phyloP scores from a whole-genome alignment of 2,113 vertebrate species.

The Eulemur macaco region DNA sequence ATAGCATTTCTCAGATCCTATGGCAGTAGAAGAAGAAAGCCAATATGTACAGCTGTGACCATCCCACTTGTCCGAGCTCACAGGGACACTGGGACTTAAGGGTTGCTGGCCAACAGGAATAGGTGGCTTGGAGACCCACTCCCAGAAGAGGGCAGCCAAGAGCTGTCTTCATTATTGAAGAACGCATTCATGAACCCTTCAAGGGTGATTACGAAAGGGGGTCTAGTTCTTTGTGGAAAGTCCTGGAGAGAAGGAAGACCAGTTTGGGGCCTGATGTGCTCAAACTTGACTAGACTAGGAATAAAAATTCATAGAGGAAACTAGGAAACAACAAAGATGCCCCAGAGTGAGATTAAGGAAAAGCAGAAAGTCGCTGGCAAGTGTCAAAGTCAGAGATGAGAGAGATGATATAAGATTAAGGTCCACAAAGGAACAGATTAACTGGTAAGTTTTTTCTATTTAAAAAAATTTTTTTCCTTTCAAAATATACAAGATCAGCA shows the following conservation, averaged over 20 bases:
- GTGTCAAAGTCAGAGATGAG: background rate
- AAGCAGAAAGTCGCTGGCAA: background rate
- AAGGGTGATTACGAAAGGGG: background rate
- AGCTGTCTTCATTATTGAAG: slow-evolving; percentile 39
- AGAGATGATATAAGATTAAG: no score
- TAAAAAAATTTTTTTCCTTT: no score
- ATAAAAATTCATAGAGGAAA: background rate
- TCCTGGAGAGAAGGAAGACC: background rate
- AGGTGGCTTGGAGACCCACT: background rate
- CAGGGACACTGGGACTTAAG: background rate
- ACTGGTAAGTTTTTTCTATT: no score
- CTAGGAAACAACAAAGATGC: background rate
- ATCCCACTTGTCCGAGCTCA: background rate
- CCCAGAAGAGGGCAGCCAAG: slow-evolving; percentile 78
- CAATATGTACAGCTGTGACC: background rate
- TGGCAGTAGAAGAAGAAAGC: background rate
- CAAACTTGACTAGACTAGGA: background rate
- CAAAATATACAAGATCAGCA: background rate
- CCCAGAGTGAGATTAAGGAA: background rate
- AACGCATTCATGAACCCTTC: background rate
- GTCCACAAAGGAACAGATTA: no score
- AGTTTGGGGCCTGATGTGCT: background rate
- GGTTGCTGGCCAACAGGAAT: background rate
- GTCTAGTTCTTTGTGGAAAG: background rate
- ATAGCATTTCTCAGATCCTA: background rate